Conservation (phyloP, 2,888 invertebrate species). For the Lasioglossum pauxillum region DNA sequence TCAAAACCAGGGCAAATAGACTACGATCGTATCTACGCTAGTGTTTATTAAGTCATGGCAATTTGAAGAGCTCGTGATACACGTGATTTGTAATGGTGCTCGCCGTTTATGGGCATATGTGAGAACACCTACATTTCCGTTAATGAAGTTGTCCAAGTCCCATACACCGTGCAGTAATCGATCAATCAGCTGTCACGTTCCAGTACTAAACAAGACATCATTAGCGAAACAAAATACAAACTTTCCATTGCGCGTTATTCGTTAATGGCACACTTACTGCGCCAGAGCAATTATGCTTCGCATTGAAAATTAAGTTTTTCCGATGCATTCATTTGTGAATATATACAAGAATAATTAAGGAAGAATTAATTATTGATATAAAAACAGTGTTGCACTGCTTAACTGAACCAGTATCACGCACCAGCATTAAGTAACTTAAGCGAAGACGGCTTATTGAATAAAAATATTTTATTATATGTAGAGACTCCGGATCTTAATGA, state of each 20-base stretch:
- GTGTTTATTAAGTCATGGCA: not conserved
- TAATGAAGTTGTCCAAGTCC: not conserved
- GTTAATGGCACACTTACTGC: not conserved
- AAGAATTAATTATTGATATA: not conserved
- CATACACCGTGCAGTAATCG: not conserved
- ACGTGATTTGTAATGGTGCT: conserved; percentile 7
- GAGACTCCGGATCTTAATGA: too few species aligned
- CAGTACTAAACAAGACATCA: not conserved
- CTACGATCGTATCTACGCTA: not conserved
- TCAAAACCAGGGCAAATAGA: not conserved
- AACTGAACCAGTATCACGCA: not conserved
- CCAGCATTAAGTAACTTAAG: not conserved
- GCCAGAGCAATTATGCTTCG: not conserved
- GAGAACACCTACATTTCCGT: not conserved
- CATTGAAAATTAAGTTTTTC: not conserved
- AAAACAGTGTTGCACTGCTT: not conserved
- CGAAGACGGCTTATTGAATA: not conserved
- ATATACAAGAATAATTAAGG: not conserved
- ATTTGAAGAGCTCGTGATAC: not conserved
- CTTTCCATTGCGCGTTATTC: not conserved
- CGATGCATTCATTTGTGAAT: not conserved
- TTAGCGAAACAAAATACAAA: conserved; percentile 8
- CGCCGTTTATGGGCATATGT: not conserved
- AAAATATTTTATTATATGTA: too few species aligned
- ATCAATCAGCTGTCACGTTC: not conserved